Percentiles rank a stretch among this genome's conserved stretches.
Conservation (phyloP, 2,113 vertebrate species). For the Indicator indicator region DNA sequence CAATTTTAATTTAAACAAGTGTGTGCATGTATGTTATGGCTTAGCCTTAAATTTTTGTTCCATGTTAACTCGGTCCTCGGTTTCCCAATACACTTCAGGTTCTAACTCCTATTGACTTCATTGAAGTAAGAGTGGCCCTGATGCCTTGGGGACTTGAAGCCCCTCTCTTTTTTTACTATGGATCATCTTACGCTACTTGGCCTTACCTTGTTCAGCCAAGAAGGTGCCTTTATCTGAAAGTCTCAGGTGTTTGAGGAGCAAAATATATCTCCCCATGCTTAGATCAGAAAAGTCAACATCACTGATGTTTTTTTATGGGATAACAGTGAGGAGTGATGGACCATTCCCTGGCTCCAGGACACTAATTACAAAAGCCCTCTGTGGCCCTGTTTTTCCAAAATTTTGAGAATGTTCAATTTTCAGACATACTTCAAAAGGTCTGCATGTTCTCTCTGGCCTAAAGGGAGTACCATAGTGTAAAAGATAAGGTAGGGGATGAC, state of each 20-base stretch:
- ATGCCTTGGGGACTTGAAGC: accelerated
- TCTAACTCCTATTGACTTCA: background rate
- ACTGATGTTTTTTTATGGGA: background rate
- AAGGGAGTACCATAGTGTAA: background rate
- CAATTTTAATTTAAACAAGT: conserved; percentile 69
- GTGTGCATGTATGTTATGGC: conserved; percentile 10
- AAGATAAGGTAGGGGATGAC: background rate
- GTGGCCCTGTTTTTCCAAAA: background rate
- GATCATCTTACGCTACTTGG: background rate
- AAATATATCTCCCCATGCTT: background rate
- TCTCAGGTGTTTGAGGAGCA: background rate
- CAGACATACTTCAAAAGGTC: background rate
- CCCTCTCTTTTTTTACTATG: background rate
- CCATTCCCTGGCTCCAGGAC: background rate
- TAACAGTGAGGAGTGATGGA: background rate
- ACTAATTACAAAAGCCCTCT: background rate
- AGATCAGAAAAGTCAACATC: background rate
- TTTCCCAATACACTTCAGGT: background rate
- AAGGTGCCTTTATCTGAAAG: background rate
- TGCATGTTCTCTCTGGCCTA: background rate
- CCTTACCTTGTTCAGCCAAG: background rate
- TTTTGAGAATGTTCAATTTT: background rate
- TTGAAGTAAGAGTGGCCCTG: background rate
- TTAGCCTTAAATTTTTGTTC: background rate
- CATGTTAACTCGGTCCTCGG: background rate